Evolutionary conservation across 2,888 invertebrate species (phyloP).

Genomic region (Leucoptera coffeella): DNA sequence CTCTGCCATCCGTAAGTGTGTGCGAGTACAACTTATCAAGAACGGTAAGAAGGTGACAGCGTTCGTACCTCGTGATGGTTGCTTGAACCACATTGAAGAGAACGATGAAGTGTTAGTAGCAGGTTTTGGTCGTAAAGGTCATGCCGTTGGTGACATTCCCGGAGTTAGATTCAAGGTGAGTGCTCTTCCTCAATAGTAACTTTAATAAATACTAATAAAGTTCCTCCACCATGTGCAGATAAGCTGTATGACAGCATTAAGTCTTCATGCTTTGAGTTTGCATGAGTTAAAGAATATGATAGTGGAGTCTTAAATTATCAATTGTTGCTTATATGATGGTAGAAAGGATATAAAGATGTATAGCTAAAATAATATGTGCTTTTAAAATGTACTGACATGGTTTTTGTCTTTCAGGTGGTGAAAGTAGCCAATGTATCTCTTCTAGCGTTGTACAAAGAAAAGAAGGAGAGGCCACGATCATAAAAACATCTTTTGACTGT

Average conservation of each 20-base stretch:
- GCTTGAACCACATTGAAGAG: slow-evolving; percentile 99
- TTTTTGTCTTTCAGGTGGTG: slow-evolving; percentile 67
- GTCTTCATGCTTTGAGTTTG: too few relatives aligned
- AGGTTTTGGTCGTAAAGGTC: slow-evolving; percentile 99
- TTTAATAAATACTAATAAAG: too few relatives aligned
- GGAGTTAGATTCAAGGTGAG: slow-evolving; percentile 78
- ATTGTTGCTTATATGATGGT: too few relatives aligned
- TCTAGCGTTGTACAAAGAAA: slow-evolving; percentile 97
- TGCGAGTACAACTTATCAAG: slow-evolving; percentile 97
- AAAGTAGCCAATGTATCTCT: slow-evolving; percentile 99
- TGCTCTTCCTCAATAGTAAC: background rate
- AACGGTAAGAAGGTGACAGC: slow-evolving; percentile 99
- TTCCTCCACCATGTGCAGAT: too few relatives aligned
- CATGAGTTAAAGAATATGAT: too few relatives aligned
- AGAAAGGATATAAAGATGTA: too few relatives aligned
- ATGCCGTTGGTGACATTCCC: slow-evolving; percentile 99
- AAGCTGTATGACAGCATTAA: too few relatives aligned
- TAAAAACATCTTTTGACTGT: slow-evolving; percentile 57
- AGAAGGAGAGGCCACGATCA: slow-evolving; percentile 98
- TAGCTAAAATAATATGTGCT: too few relatives aligned
- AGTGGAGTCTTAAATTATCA: too few relatives aligned
- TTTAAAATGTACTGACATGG: background rate
- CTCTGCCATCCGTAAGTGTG: slow-evolving; percentile 99
- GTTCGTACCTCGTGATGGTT: slow-evolving; percentile 99
- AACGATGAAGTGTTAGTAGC: slow-evolving; percentile 99